Percentiles rank a stretch among this genome's conserved stretches.
Evolutionary conservation across 2,113 vertebrate genomes (phyloP).

Genomic region (Chaetura pelagica): DNA sequence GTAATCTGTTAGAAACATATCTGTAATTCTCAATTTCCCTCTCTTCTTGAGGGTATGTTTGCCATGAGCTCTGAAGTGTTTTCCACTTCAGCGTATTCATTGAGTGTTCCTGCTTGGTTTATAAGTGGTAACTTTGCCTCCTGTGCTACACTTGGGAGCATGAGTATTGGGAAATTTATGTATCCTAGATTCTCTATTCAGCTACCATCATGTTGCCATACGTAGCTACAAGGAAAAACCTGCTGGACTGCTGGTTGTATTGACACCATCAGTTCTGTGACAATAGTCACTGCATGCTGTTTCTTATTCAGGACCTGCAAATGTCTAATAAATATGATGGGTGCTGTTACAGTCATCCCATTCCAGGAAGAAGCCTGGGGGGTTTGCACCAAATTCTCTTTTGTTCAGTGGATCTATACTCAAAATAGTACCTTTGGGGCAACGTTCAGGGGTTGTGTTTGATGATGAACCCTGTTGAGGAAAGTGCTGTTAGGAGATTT

Average conservation of each 20-base stretch:
- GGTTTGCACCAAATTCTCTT: not conserved
- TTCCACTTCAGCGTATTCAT: not conserved
- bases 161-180: not conserved
- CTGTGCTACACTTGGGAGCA: not conserved
- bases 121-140: not conserved
- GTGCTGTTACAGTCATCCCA: not conserved
- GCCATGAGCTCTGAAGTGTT: not conserved
- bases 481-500: not conserved
- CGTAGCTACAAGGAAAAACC: not conserved
- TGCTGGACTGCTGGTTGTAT: not conserved
- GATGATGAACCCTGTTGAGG: not conserved
- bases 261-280: not conserved
- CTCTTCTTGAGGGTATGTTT: not conserved
- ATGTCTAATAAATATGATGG: not conserved
- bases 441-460: not conserved
- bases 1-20: not conserved
- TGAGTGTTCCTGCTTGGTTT: fast-evolving
- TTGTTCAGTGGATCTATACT: not conserved
- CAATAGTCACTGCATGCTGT: not conserved
- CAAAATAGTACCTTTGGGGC: not conserved
- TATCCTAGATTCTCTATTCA: not conserved
- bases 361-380: not conserved
- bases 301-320: not conserved
- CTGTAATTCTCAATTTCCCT: not conserved
- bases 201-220: not conserved